Evolutionary conservation across 2,797 vertebrate species (phyloP).

Genomic region (Myotis daubentonii): DNA sequence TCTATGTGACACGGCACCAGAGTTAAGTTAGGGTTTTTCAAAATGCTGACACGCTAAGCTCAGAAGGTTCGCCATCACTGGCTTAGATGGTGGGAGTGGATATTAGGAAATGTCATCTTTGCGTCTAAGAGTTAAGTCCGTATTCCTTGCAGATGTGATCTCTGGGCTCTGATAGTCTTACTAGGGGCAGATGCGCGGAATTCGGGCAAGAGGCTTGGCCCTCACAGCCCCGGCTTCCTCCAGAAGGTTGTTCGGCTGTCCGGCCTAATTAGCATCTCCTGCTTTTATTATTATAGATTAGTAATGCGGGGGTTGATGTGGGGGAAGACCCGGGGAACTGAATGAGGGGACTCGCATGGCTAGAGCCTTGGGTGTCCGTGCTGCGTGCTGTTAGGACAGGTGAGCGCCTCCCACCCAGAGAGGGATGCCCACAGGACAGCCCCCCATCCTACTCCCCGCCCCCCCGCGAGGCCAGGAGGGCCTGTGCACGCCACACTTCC

Average conservation of each 20-base stretch:
- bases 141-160: fast-evolving
- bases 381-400: neutral
- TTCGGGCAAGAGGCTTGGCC: too few species aligned
- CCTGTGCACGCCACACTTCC: neutral
- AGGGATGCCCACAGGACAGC: too few species aligned
- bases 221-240: too few species aligned
- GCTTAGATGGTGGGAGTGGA: fast-evolving
- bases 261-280: too few species aligned
- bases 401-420: fast-evolving
- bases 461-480: too few species aligned
- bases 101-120: fast-evolving
- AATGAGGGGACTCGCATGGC: fast-evolving
- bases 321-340: neutral
- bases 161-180: neutral
- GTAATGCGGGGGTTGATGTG: neutral
- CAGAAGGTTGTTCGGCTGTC: too few species aligned
- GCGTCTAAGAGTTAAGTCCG: fast-evolving
- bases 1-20: too few species aligned
- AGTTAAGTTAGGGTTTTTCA: too few species aligned
- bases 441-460: too few species aligned
- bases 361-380: neutral
- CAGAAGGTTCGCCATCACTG: too few species aligned
- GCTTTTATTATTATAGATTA: too few species aligned
- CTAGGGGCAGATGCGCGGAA: fast-evolving
- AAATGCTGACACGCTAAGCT: too few species aligned